Evolutionary conservation across 2,888 invertebrate genomes (phyloP).

Genomic region (Ormyrus labotus): DNA sequence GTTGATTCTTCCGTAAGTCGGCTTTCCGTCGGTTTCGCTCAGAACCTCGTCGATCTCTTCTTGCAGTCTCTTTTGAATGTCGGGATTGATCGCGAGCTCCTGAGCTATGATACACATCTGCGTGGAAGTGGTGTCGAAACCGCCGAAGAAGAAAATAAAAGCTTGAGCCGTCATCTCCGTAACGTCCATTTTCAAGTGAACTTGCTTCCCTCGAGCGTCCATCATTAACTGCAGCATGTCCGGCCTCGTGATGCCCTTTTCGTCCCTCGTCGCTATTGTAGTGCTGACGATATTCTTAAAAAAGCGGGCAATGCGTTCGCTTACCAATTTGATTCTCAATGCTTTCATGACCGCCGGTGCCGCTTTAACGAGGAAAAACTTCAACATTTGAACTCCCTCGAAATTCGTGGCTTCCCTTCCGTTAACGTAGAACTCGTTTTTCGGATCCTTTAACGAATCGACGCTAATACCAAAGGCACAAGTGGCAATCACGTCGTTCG

Average conservation of each 20-base stretch:
- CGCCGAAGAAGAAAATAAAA: conserved; percentile 69
- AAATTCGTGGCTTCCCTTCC: conserved; percentile 64
- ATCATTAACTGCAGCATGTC: conserved; percentile 80
- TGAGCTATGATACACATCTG: conserved; percentile 34
- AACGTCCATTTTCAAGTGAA: conserved; percentile 56
- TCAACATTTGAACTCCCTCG: conserved; percentile 21
- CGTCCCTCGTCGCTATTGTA: conserved; percentile 61
- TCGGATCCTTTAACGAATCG: too few relatives aligned
- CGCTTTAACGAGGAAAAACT: conserved; percentile 50
- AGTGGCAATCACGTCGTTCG: too few relatives aligned
- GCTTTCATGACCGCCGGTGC: conserved; percentile 54
- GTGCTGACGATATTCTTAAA: conserved; percentile 58
- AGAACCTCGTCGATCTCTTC: conserved; percentile 66
- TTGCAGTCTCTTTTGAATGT: conserved; percentile 67
- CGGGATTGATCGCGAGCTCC: neutral
- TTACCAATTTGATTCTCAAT: neutral
- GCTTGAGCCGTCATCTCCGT: conserved; percentile 77
- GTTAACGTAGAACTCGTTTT: conserved; percentile 32
- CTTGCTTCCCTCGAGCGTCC: conserved; percentile 69
- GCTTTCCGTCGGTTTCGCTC: conserved; percentile 67
- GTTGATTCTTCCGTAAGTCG: conserved; percentile 74
- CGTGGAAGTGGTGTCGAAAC: conserved; percentile 65
- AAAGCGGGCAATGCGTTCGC: conserved; percentile 30
- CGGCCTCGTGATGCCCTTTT: conserved; percentile 72
- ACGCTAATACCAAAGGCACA: too few relatives aligned